Evolutionary conservation across 2,888 invertebrate genomes (phyloP).

Genomic region (Calephelis perditalis): DNA sequence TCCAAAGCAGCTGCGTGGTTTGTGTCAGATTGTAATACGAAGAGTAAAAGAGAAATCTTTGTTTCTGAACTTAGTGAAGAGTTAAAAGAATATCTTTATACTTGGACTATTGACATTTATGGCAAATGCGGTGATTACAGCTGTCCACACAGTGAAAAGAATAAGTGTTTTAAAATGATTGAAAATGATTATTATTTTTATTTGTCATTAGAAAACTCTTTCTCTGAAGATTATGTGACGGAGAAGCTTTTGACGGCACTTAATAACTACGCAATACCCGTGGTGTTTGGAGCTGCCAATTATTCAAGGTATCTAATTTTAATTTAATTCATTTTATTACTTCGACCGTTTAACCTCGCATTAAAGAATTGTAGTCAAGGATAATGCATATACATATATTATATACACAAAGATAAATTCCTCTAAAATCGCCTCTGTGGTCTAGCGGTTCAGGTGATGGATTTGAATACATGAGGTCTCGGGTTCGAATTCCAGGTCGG

Average conservation of each 20-base stretch:
- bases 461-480: too few relatives aligned
- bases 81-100: constrained; percentile 24
- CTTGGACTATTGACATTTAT: constrained; percentile 33
- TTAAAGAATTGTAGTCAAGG: too few relatives aligned
- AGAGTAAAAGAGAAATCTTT: constrained; percentile 30
- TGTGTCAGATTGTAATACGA: constrained; percentile 36
- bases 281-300: constrained; percentile 79
- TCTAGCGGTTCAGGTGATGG: too few relatives aligned
- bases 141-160: constrained; percentile 27
- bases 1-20: constrained; percentile 39
- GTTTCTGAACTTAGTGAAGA: constrained; percentile 25
- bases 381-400: too few relatives aligned
- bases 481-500: too few relatives aligned
- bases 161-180: constrained; percentile 29
- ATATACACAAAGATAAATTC: too few relatives aligned
- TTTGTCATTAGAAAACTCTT: constrained; percentile 39
- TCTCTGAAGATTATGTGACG: constrained; percentile 39
- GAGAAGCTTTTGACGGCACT: constrained; percentile 43
- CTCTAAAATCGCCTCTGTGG: too few relatives aligned
- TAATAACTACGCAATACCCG: constrained; percentile 76
- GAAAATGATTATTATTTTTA: constrained; percentile 38
- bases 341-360: too few relatives aligned
- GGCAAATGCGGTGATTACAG: constrained; percentile 34
- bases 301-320: constrained; percentile 47
- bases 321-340: too few relatives aligned